A percentile compares a stretch with the other conserved stretches of the same genome.
Conservation (phyloP, 2,113 vertebrate species). For the Setophaga coronata region DNA sequence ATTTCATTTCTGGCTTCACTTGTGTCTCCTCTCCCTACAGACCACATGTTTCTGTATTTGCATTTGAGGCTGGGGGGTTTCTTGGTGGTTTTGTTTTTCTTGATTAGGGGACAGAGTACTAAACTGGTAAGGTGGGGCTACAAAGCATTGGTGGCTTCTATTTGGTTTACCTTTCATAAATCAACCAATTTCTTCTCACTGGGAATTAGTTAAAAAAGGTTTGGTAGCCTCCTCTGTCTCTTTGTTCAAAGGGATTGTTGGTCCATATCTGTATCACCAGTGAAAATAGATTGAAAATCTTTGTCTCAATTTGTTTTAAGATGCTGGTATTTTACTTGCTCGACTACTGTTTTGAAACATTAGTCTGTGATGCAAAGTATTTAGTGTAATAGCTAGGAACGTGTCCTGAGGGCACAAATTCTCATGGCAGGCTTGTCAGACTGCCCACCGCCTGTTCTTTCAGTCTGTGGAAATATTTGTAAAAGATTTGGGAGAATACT, state of each 20-base stretch:
- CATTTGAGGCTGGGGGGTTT: neutral
- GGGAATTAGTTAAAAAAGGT: neutral
- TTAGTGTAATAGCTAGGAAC: conserved; percentile 17
- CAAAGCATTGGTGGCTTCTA: neutral
- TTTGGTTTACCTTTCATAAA: neutral
- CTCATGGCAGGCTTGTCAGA: neutral
- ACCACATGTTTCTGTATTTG: neutral
- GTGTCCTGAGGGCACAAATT: conserved; percentile 3
- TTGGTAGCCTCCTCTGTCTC: neutral
- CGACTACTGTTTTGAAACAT: conserved; percentile 56
- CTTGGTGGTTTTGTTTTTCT: neutral
- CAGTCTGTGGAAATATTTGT: conserved; percentile 38
- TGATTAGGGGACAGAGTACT: neutral
- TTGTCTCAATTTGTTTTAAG: neutral
- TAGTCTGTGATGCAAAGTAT: neutral
- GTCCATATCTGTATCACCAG: neutral
- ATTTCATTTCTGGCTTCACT: conserved; percentile 13
- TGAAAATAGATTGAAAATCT: neutral
- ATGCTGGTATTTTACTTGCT: neutral
- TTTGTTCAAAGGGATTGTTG: neutral
- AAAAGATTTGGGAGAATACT: conserved; percentile 27
- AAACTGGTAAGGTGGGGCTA: neutral
- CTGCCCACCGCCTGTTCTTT: conserved; percentile 13
- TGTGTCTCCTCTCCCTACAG: neutral
- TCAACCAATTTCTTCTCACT: neutral